Percentiles rank a stretch among this genome's conserved stretches.
phyloP scores from a whole-genome alignment of 2,888 invertebrate genomes.

The Lycia hirtaria region DNA sequence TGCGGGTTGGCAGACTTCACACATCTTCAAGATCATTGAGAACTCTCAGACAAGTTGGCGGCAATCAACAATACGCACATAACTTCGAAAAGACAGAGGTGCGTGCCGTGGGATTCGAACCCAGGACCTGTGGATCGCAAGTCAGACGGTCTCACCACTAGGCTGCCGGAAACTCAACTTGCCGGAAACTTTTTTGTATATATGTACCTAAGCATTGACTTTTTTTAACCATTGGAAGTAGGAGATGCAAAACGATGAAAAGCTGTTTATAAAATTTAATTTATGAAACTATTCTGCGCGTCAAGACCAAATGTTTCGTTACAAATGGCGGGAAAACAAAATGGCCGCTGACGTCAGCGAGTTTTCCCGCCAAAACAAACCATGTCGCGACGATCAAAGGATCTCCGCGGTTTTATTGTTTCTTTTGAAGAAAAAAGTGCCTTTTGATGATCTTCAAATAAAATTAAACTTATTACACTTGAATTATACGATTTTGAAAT shows the following conservation, averaged over 20 bases:
- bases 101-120: no score
- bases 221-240: background rate
- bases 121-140: no score
- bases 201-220: no score
- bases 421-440: constrained; percentile 51
- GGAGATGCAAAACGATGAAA: background rate
- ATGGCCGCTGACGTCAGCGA: constrained; percentile 49
- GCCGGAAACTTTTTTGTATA: no score
- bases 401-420: constrained; percentile 47
- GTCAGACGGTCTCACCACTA: no score
- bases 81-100: no score
- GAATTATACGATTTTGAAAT: constrained; percentile 9
- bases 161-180: no score
- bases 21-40: no score
- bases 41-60: no score
- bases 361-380: constrained; percentile 63
- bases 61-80: no score
- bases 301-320: constrained; percentile 27
- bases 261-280: constrained; percentile 19
- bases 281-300: constrained; percentile 14
- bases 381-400: constrained; percentile 61
- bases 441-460: constrained; percentile 33
- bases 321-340: constrained; percentile 36
- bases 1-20: no score
- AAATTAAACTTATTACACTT: constrained; percentile 21